Percentiles rank a stretch among this genome's conserved stretches.
phyloP scores from a whole-genome alignment of 92 coral and sea anemone genomes.

The Parazoanthus darwini region DNA sequence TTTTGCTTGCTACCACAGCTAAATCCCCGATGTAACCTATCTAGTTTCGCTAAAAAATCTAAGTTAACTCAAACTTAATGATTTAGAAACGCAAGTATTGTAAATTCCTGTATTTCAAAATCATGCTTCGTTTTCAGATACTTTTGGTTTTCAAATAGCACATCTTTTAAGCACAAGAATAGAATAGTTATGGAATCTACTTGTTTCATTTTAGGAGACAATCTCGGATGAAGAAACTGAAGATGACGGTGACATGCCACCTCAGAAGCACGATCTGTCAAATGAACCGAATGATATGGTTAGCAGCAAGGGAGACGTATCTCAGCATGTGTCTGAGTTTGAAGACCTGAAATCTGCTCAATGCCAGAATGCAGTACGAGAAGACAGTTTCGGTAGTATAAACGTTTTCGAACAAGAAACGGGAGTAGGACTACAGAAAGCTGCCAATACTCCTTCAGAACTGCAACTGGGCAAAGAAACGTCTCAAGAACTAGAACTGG shows the following conservation, averaged over 20 bases:
- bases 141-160: neutral
- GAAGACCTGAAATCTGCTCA: neutral
- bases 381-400: neutral
- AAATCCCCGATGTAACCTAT: no score
- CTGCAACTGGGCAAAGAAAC: neutral
- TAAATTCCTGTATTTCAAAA: no score
- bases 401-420: neutral
- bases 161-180: neutral
- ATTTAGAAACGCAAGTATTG: neutral
- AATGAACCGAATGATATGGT: neutral
- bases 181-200: neutral
- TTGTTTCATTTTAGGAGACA: conserved; percentile 27
- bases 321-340: neutral
- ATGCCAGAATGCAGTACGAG: neutral
- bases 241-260: neutral
- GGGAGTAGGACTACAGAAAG: neutral
- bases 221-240: conserved; percentile 32
- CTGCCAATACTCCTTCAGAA: neutral
- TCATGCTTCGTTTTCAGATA: neutral
- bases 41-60: no score
- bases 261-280: neutral
- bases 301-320: neutral
- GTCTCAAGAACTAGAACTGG: neutral
- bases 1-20: no score
- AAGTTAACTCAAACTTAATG: no score